Evolutionary conservation across 2,888 invertebrate species (phyloP).

Genomic region (Acronicta aceris): DNA sequence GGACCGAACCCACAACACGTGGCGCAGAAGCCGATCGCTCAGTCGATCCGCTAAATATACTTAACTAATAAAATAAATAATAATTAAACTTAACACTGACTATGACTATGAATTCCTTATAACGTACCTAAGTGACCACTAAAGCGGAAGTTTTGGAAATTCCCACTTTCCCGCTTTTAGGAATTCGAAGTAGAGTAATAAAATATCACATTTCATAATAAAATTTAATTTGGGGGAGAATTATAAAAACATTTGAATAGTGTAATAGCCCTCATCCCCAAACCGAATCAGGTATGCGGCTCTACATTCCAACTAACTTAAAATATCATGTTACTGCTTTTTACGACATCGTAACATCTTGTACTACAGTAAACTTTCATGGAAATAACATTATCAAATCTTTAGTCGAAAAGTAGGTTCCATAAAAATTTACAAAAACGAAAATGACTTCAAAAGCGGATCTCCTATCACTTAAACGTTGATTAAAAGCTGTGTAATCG

Average conservation of each 20-base stretch:
- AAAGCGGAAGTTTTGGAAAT: no score
- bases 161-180: no score
- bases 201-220: slow-evolving; percentile 49
- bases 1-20: no score
- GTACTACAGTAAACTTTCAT: slow-evolving; percentile 19
- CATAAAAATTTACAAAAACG: slow-evolving; percentile 10
- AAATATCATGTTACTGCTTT: slow-evolving; percentile 62
- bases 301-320: slow-evolving; percentile 57
- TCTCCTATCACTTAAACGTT: slow-evolving; percentile 46
- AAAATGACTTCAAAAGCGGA: slow-evolving; percentile 8
- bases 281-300: slow-evolving; percentile 51
- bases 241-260: slow-evolving; percentile 53
- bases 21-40: no score
- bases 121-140: no score
- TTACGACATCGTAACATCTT: slow-evolving; percentile 53
- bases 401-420: slow-evolving; percentile 9
- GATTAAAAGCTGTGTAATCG: slow-evolving; percentile 62
- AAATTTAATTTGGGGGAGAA: slow-evolving; percentile 34
- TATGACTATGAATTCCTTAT: no score
- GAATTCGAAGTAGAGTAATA: slow-evolving; percentile 23
- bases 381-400: slow-evolving; percentile 17
- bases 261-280: slow-evolving; percentile 52
- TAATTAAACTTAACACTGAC: no score
- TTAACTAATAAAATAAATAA: no score
- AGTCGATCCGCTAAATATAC: no score